phyloP scores from a whole-genome alignment of 2,113 vertebrate species.

The Arizona elegans region DNA sequence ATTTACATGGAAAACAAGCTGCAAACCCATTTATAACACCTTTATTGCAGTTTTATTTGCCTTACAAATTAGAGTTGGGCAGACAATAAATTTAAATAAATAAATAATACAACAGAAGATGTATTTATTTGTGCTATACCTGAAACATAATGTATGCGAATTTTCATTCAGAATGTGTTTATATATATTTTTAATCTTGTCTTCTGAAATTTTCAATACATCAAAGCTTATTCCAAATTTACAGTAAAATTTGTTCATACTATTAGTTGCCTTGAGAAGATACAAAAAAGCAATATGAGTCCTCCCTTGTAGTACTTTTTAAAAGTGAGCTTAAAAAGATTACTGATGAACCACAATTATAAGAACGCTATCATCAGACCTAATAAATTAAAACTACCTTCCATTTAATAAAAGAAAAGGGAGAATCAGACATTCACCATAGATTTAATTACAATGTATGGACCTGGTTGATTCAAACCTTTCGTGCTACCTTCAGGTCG shows the following conservation, averaged over 20 bases:
- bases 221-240: constrained; percentile 27
- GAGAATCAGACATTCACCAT: constrained; percentile 48
- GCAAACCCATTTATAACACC: constrained; percentile 22
- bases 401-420: constrained; percentile 33
- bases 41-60: not conserved
- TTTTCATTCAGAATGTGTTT: constrained; percentile 21
- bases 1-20: constrained; percentile 46
- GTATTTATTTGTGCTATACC: constrained; percentile 23
- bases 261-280: not conserved
- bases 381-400: constrained; percentile 35
- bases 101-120: constrained; percentile 22
- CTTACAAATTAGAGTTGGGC: not conserved
- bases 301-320: not conserved
- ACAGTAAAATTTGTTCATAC: constrained; percentile 37
- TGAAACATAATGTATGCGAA: constrained; percentile 29
- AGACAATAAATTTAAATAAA: not conserved
- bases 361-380: constrained; percentile 39
- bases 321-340: not conserved
- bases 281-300: not conserved
- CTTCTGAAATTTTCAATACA: constrained; percentile 39
- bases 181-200: constrained; percentile 24
- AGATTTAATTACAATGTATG: constrained; percentile 62
- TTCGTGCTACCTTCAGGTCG: constrained; percentile 52
- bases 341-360: constrained; percentile 29
- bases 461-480: constrained; percentile 56